phyloP scores from a whole-genome alignment of 2,113 vertebrate species.

The Panurus biarmicus region DNA sequence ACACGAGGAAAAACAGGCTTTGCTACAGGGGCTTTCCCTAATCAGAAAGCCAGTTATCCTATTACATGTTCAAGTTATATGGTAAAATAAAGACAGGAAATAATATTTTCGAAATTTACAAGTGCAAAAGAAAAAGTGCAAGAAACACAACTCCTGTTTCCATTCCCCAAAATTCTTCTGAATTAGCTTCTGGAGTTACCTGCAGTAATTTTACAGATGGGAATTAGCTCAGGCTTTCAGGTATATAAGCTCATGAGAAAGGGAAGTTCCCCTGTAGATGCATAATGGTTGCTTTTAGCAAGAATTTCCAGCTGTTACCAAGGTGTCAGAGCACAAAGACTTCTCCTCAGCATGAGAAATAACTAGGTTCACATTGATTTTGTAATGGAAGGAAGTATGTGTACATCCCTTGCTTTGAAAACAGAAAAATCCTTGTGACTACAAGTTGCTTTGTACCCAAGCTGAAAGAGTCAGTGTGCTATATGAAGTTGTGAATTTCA shows the following conservation, averaged over 20 bases:
- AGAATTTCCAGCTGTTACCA: background rate
- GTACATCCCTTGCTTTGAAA: background rate
- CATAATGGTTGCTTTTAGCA: background rate
- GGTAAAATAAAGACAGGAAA: background rate
- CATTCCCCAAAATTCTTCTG: background rate
- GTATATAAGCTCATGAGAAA: background rate
- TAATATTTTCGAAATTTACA: background rate
- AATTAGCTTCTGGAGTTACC: background rate
- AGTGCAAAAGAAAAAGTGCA: background rate
- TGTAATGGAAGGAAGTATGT: background rate
- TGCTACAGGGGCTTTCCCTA: background rate
- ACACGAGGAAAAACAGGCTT: background rate
- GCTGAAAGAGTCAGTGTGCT: background rate
- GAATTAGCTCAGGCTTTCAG: background rate
- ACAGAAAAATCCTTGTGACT: background rate
- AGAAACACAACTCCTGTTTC: background rate
- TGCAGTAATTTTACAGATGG: background rate
- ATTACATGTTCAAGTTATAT: background rate
- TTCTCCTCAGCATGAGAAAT: background rate
- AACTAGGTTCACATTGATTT: background rate
- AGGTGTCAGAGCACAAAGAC: background rate
- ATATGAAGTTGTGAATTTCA: background rate
- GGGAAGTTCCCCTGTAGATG: background rate
- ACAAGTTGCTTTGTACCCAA: background rate
- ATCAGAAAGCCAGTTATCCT: background rate